A percentile compares a stretch with the other conserved stretches of the same genome.
These are phyloP conservation scores for Microcebus ravelobensis DNA, from an alignment of 2,113 vertebrate species.

Conservation along the genomic window DNA sequence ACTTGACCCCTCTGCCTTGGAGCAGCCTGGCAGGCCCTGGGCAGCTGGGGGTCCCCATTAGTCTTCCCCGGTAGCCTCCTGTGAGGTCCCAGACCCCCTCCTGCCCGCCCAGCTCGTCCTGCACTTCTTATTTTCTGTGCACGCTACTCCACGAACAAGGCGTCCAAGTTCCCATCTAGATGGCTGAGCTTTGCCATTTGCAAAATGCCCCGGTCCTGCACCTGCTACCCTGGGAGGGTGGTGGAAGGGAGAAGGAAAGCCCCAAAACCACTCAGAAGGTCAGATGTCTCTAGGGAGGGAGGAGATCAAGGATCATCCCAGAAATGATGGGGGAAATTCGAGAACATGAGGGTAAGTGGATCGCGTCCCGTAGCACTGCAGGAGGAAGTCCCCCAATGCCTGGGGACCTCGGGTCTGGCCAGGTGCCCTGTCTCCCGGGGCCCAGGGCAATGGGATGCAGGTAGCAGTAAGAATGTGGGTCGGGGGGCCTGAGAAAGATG, in stretches of 20 bases:
- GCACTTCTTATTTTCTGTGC: neutral
- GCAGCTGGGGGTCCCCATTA: neutral
- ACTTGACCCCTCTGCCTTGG: neutral
- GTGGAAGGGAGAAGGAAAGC: neutral
- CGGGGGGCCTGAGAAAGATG: neutral
- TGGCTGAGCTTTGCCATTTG: neutral
- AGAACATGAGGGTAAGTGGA: neutral
- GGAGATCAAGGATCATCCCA: neutral
- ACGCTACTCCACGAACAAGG: neutral
- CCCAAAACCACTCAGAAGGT: neutral
- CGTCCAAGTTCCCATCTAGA: no score
- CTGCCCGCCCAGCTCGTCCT: neutral
- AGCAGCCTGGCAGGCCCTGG: neutral
- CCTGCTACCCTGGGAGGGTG: no score
- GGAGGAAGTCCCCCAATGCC: neutral
- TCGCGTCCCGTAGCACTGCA: neutral
- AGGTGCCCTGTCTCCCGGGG: neutral
- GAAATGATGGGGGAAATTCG: neutral
- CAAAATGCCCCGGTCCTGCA: neutral
- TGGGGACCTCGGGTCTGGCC: neutral
- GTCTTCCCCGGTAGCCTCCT: neutral
- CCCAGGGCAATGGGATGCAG: neutral
- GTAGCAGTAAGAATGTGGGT: neutral
- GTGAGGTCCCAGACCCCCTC: neutral
- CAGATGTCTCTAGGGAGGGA: neutral